phyloP scores from a whole-genome alignment of 2,888 invertebrate genomes.

The Agrotis puta region DNA sequence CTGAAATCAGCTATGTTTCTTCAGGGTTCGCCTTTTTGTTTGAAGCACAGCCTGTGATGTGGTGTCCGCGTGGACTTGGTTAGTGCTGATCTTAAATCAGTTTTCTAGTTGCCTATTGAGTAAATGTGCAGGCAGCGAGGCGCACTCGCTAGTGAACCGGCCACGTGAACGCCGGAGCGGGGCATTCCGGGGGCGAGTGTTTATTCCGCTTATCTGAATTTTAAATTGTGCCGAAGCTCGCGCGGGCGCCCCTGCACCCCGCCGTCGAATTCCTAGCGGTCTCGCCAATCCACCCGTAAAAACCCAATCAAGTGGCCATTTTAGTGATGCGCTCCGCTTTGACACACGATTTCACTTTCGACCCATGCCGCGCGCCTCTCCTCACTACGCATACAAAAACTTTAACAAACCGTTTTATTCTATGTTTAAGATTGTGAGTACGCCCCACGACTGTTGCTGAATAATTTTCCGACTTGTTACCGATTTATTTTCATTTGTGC shows the following conservation, averaged over 20 bases:
- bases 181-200: constrained; percentile 76
- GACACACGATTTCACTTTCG: constrained; percentile 82
- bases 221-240: constrained; percentile 76
- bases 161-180: constrained; percentile 17
- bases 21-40: not conserved
- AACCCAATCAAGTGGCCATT: constrained; percentile 85
- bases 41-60: not conserved
- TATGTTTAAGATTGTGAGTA: constrained; percentile 14
- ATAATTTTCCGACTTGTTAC: not conserved
- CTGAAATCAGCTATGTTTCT: not conserved
- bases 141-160: constrained; percentile 20
- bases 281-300: constrained; percentile 83
- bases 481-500: constrained; percentile 22
- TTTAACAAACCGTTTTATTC: constrained; percentile 58
- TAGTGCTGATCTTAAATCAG: no score
- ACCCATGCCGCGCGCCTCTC: constrained; percentile 51
- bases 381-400: constrained; percentile 57
- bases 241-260: constrained; percentile 29
- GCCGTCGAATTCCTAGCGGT: constrained; percentile 81
- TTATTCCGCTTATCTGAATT: constrained; percentile 90
- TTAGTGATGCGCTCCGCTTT: constrained; percentile 80
- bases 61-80: no score
- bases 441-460: not conserved
- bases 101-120: not conserved
- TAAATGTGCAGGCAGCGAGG: not conserved